Conservation (phyloP, 2,113 vertebrate genomes). For the Microtus ochrogaster region DNA sequence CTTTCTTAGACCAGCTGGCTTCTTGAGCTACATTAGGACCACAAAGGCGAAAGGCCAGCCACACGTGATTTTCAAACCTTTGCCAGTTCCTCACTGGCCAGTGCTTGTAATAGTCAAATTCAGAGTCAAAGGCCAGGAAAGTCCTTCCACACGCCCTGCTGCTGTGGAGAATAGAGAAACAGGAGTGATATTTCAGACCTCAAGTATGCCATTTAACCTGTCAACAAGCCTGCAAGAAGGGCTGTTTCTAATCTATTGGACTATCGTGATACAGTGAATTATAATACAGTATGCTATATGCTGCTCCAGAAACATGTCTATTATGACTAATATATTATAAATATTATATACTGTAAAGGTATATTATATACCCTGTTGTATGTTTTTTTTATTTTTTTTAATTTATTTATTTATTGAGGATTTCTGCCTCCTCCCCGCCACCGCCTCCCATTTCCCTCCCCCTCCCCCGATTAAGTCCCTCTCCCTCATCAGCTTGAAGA, state of each 20-base stretch:
- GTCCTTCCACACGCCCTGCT: background rate
- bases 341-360: background rate
- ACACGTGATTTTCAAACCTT: too few relatives aligned
- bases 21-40: background rate
- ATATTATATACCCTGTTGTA: background rate
- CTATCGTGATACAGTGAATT: background rate
- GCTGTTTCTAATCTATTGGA: background rate
- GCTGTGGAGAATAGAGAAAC: background rate
- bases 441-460: too few relatives aligned
- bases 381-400: too few relatives aligned
- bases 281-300: background rate
- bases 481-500: too few relatives aligned
- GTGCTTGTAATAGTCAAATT: background rate
- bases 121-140: background rate
- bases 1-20: background rate
- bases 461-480: too few relatives aligned
- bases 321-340: background rate
- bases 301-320: background rate
- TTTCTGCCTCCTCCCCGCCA: too few relatives aligned
- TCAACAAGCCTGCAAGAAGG: background rate
- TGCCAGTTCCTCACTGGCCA: background rate
- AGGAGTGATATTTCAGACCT: background rate
- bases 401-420: too few relatives aligned
- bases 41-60: background rate
- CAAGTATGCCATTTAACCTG: background rate